Conservation (phyloP, 1,140 invertebrate genomes). For the Mylabris phalerata region DNA sequence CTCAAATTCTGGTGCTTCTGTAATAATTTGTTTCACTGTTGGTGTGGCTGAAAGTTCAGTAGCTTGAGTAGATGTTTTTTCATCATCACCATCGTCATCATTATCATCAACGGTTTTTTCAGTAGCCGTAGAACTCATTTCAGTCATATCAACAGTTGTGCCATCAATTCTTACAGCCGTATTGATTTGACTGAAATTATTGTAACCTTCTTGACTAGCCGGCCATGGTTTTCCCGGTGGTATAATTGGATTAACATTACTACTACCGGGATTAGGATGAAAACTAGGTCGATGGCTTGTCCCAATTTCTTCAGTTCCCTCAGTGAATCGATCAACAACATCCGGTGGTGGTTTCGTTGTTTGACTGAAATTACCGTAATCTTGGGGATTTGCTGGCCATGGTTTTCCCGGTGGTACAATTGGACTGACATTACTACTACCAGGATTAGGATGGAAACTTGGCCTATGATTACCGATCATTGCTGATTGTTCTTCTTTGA, state of each 20-base stretch:
- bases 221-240: slow-evolving; percentile 5
- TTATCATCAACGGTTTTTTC: no score
- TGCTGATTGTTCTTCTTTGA: background rate
- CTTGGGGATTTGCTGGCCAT: slow-evolving; percentile 9
- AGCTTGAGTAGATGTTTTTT: no score
- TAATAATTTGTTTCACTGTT: no score
- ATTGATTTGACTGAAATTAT: background rate
- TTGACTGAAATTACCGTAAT: slow-evolving; percentile 7
- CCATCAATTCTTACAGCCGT: background rate
- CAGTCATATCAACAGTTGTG: no score
- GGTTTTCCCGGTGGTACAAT: slow-evolving; percentile 14
- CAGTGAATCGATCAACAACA: slow-evolving; percentile 1
- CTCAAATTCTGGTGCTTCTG: no score
- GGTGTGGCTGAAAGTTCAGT: no score
- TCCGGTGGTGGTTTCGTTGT: background rate
- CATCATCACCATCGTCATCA: no score
- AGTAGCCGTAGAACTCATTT: no score
- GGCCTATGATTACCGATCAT: slow-evolving; percentile 7
- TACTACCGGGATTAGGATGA: background rate
- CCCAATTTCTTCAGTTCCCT: background rate
- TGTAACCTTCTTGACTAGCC: slow-evolving; percentile 1
- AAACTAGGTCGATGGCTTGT: background rate
- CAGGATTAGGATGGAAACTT: slow-evolving; percentile 5
- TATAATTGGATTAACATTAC: background rate
- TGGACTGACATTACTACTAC: background rate